Percentiles rank a stretch among this genome's conserved stretches.
Evolutionary conservation across 2,113 vertebrate species (phyloP).

Genomic region (Ascaphus truei): DNA sequence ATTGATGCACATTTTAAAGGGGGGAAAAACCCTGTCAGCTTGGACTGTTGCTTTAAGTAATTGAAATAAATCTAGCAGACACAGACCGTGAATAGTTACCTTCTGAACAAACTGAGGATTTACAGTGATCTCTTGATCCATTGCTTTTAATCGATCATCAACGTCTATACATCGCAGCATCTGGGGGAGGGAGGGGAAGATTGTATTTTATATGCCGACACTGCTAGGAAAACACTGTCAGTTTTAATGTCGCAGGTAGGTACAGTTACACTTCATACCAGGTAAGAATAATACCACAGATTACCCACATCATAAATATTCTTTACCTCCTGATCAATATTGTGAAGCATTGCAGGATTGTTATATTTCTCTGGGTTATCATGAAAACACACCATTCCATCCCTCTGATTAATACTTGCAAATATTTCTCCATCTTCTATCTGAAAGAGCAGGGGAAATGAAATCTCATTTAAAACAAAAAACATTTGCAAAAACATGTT

Average conservation of each 20-base stretch:
- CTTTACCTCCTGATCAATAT: slow-evolving; percentile 96
- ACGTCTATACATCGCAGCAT: slow-evolving; percentile 99
- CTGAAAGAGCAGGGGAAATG: slow-evolving; percentile 66
- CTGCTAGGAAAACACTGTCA: too few relatives aligned
- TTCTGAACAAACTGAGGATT: slow-evolving; percentile 99
- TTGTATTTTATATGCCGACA: neutral
- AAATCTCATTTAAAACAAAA: neutral
- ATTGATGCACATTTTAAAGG: too few relatives aligned
- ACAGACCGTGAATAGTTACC: too few relatives aligned
- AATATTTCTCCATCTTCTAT: slow-evolving; percentile 99
- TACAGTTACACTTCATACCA: neutral
- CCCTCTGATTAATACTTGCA: slow-evolving; percentile 99
- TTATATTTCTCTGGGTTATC: slow-evolving; percentile 99
- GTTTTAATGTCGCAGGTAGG: neutral
- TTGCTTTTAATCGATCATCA: slow-evolving; percentile 97
- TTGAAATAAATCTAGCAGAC: too few relatives aligned
- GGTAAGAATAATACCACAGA: neutral
- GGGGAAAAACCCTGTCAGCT: too few relatives aligned
- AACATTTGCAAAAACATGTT: too few relatives aligned
- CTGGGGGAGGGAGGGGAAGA: slow-evolving; percentile 56
- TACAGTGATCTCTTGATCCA: slow-evolving; percentile 99
- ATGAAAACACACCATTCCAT: slow-evolving; percentile 98
- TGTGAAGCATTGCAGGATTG: slow-evolving; percentile 98
- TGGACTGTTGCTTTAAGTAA: neutral
- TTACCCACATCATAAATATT: neutral